Percentiles rank a stretch among this genome's conserved stretches.
Conservation (phyloP, 2,113 vertebrate genomes). For the Sebastes fasciatus region DNA sequence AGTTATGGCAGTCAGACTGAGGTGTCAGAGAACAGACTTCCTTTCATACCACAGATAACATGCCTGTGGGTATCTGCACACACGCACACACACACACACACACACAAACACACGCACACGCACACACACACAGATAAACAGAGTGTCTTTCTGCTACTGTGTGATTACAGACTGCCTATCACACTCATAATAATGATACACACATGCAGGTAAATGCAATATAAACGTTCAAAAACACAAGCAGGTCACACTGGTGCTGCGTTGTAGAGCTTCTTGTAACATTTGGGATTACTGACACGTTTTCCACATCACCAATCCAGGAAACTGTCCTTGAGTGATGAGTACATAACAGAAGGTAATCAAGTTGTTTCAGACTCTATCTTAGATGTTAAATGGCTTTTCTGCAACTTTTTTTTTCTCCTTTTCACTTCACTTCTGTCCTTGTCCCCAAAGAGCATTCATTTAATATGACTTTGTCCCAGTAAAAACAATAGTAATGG, state of each 20-base stretch:
- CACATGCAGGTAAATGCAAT: not conserved
- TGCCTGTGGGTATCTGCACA: not conserved
- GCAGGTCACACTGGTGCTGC: not conserved
- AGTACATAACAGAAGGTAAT: conserved; percentile 4
- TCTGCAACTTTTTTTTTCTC: conserved; percentile 9
- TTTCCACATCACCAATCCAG: conserved; percentile 11
- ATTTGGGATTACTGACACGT: conserved; percentile 1
- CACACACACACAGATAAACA: not conserved
- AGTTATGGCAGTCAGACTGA: conserved; percentile 57
- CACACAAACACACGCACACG: not conserved
- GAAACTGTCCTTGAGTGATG: conserved; percentile 10
- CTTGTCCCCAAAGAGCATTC: conserved; percentile 8
- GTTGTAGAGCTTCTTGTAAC: not conserved
- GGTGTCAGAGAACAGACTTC: conserved; percentile 72
- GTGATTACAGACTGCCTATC: not conserved
- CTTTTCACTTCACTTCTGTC: conserved; percentile 10
- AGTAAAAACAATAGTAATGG: conserved; percentile 10
- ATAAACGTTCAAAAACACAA: not conserved
- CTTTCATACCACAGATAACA: conserved; percentile 44
- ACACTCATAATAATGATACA: not conserved
- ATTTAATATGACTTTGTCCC: conserved; percentile 20
- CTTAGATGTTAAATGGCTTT: not conserved
- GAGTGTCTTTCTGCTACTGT: not conserved
- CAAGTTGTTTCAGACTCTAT: not conserved
- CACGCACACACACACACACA: conserved; percentile 7